Percentiles rank a stretch among this genome's conserved stretches.
Conservation (phyloP, 2,888 invertebrate species). For the Metallyticus violacea region DNA sequence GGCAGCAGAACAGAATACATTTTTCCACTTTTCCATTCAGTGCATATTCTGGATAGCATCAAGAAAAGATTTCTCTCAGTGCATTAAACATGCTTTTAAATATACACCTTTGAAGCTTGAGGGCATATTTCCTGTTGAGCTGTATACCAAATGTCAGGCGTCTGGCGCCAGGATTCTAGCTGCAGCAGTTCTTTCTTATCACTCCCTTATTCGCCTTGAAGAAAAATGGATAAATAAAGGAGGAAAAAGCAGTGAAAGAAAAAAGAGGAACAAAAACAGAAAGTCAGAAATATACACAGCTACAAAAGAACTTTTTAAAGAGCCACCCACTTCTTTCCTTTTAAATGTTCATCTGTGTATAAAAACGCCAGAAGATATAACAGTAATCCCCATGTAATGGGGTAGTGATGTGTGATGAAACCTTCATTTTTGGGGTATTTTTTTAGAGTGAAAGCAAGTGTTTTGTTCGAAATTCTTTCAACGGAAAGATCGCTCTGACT, state of each 20-base stretch:
- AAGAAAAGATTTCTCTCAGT: background rate
- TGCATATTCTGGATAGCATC: background rate
- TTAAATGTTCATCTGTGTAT: background rate
- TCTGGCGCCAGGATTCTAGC: background rate
- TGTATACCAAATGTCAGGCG: background rate
- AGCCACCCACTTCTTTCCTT: background rate
- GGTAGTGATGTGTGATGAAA: background rate
- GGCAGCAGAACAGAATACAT: background rate
- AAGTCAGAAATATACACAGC: background rate
- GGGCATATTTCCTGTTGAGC: background rate
- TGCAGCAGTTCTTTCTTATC: background rate
- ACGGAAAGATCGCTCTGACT: background rate
- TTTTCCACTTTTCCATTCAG: background rate
- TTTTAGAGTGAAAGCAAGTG: background rate
- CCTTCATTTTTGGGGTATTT: background rate
- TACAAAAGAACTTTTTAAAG: background rate
- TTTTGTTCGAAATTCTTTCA: too few species aligned
- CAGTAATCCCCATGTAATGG: conserved; percentile 1
- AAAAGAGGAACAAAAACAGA: background rate
- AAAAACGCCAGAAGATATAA: background rate
- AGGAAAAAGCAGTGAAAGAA: background rate
- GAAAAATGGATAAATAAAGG: background rate
- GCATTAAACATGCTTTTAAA: background rate
- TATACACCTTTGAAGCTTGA: background rate
- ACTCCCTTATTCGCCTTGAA: background rate